Conservation (phyloP, 1,140 invertebrate species). For the Pissodes strobi region DNA sequence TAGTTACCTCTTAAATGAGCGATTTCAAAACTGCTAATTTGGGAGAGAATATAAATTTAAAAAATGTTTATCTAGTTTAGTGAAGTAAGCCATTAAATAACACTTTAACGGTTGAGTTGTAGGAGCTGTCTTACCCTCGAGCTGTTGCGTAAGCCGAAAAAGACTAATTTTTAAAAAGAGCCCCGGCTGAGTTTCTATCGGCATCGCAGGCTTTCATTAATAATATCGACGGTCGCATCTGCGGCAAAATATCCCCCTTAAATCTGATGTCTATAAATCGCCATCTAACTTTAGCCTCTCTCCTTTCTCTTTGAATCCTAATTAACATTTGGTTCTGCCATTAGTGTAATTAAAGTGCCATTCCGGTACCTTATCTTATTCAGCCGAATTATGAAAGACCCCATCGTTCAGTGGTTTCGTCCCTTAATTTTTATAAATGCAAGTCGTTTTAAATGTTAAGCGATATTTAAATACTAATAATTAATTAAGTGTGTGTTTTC, state of each 20-base stretch:
- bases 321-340: conserved; percentile 74
- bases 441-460: no score
- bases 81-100: conserved; percentile 36
- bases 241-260: conserved; percentile 44
- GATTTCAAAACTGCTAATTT: no score
- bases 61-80: conserved; percentile 9
- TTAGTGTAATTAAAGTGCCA: conserved; percentile 74
- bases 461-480: no score
- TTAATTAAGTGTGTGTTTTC: no score
- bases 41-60: no score
- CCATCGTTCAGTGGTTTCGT: neutral
- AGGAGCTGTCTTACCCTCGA: conserved; percentile 1
- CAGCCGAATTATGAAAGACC: conserved; percentile 7
- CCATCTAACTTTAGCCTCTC: conserved; percentile 56
- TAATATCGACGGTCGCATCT: conserved; percentile 54
- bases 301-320: conserved; percentile 70
- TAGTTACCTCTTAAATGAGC: no score
- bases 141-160: conserved; percentile 30
- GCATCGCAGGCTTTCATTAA: conserved; percentile 45
- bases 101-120: conserved; percentile 31
- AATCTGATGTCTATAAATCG: conserved; percentile 54
- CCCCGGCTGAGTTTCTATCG: conserved; percentile 30
- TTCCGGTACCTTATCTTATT: conserved; percentile 57
- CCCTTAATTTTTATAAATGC: no score
- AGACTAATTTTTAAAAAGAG: conserved; percentile 29